Evolutionary conservation across 2,888 invertebrate species (phyloP).

Genomic region (Heliothis peltigera): DNA sequence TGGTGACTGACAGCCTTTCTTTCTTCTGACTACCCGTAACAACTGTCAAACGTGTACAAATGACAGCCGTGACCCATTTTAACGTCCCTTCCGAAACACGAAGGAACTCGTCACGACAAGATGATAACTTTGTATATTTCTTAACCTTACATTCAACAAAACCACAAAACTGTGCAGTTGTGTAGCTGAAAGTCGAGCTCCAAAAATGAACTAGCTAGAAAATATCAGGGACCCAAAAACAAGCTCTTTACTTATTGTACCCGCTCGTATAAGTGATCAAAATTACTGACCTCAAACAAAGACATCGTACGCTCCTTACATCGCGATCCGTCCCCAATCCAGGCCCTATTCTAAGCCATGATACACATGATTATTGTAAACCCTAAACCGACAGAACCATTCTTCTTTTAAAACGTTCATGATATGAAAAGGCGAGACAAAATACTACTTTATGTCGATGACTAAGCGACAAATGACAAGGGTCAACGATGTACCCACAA

Average conservation of each 20-base stretch:
- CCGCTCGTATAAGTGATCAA: not conserved
- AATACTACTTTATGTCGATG: conserved; percentile 57
- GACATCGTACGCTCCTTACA: not conserved
- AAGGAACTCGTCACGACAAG: too few relatives aligned
- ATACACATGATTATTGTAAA: conserved; percentile 1
- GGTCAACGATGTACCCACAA: conserved; percentile 55
- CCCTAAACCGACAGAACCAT: conserved; percentile 11
- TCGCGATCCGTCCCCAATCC: conserved; percentile 21
- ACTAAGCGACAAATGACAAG: conserved; percentile 62
- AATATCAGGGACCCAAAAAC: not conserved
- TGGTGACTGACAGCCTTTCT: too few relatives aligned
- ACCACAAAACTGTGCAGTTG: too few relatives aligned
- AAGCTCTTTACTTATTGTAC: not conserved
- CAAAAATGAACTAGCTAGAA: not conserved
- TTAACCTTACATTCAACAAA: too few relatives aligned
- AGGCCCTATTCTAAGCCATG: not conserved
- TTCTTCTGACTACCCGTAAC: too few relatives aligned
- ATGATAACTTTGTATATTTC: too few relatives aligned
- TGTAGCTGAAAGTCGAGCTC: not conserved
- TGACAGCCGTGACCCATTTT: too few relatives aligned
- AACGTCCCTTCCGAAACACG: too few relatives aligned
- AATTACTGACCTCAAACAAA: conserved; percentile 6
- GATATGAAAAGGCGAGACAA: conserved; percentile 53
- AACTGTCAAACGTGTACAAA: too few relatives aligned
- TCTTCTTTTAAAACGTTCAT: conserved; percentile 36